Evolutionary conservation across 2,888 invertebrate genomes (phyloP).

Genomic region (Folsomia candida): DNA sequence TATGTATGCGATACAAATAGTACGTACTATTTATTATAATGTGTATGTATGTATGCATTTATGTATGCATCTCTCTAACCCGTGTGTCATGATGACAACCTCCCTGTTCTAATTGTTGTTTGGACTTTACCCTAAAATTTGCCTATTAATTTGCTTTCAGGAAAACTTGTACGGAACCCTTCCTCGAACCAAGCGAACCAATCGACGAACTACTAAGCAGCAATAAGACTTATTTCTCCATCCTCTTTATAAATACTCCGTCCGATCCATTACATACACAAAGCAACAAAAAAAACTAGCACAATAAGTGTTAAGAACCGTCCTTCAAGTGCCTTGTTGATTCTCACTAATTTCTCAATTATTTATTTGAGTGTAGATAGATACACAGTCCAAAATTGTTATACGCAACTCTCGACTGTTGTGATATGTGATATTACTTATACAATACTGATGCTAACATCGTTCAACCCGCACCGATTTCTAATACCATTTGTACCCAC

Average conservation of each 20-base stretch:
- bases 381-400: not conserved
- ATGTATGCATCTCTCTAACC: too few relatives aligned
- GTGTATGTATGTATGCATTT: too few relatives aligned
- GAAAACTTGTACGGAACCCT: conserved; percentile 36
- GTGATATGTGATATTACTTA: conserved; percentile 6
- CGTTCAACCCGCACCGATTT: not conserved
- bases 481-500: too few relatives aligned
- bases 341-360: not conserved
- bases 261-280: conserved; percentile 20
- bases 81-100: too few relatives aligned
- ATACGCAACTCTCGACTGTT: conserved; percentile 4
- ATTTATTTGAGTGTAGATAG: conserved; percentile 6
- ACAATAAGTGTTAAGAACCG: conserved; percentile 26
- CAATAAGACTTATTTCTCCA: too few relatives aligned
- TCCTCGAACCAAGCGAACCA: conserved; percentile 26
- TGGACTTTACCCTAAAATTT: too few relatives aligned
- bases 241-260: not conserved
- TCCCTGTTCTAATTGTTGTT: too few relatives aligned
- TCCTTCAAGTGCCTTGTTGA: conserved; percentile 25
- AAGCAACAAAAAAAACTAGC: not conserved
- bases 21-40: too few relatives aligned
- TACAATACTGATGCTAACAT: not conserved
- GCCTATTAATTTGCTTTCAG: conserved; percentile 34
- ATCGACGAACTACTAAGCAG: conserved; percentile 17
- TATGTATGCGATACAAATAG: too few relatives aligned